These are phyloP conservation scores for Chloroceryle inda DNA, from an alignment of 2,797 vertebrate genomes.

Conservation along the genomic window DNA sequence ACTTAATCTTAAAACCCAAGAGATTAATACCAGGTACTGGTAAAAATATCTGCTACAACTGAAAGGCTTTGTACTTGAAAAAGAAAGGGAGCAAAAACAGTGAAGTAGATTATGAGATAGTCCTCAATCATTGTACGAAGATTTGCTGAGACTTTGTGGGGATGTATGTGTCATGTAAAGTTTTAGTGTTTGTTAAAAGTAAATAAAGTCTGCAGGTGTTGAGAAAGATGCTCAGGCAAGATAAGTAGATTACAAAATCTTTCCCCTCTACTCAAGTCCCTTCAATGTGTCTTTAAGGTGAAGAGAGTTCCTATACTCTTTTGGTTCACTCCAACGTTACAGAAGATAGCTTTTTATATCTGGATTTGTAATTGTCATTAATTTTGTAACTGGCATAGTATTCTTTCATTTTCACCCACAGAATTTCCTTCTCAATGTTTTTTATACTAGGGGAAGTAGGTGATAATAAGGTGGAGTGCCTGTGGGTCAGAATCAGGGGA, in stretches of 20 bases:
- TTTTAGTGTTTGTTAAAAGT: background rate
- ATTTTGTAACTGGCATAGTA: background rate
- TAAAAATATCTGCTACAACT: background rate
- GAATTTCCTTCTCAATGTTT: rapidly evolving
- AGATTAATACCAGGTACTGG: background rate
- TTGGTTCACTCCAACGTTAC: background rate
- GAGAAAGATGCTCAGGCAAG: background rate
- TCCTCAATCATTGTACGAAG: background rate
- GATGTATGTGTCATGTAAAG: background rate
- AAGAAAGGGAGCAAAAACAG: background rate
- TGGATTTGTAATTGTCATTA: background rate
- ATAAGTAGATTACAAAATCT: background rate
- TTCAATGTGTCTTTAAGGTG: background rate
- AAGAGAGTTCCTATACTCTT: background rate
- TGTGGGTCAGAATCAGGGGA: too few species aligned
- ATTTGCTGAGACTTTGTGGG: background rate
- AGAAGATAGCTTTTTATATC: background rate
- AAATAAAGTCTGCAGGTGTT: background rate
- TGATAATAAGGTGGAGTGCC: too few species aligned
- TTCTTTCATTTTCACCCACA: background rate
- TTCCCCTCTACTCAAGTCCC: background rate
- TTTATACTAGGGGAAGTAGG: background rate
- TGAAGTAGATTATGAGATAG: background rate
- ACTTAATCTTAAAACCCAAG: background rate
- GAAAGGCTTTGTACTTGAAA: background rate